Evolutionary conservation across 2,888 invertebrate genomes (phyloP), one percentile per base, ranked within the genome.

Genomic region (Stomorhina lunata): DNA sequence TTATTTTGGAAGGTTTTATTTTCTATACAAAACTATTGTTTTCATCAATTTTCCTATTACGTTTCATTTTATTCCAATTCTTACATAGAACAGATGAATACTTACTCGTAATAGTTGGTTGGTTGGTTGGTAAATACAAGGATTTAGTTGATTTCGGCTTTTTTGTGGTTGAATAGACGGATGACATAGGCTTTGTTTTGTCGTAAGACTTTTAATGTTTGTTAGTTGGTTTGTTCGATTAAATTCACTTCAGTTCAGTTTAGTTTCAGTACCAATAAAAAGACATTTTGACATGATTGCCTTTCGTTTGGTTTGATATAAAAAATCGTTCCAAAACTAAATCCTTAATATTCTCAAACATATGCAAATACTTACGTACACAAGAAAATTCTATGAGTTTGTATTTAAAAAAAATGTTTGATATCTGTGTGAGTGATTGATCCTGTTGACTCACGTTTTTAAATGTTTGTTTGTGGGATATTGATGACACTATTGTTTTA

Each of bases 401-500:
- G 12, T 6, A 17, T 65, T 55, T n/a, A 4, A n/a, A 12, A 37
- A 37, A 25, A 27, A n/a, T n/a, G n/a, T n/a, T 15, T 10, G 2
- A 32, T 40, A n/a, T 45, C n/a, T 29, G n/a, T 48, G 32, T 37
- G 12, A 17, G 9, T 50, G 10, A 50, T 45, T 55, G 7, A 61
- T 22, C 22, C 29, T 82, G 66, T 82, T 69, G 79, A 55, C 82
- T 76, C 79, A 79, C 82, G 82, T 82, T 76, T 79, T 79, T 79
- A 71, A 79, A 66, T 69, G 50, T 69, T 82, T 75, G 75, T 82
- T 78, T 75, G 79, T 79, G 59, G 59, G 27, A 34, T 76, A 63
- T 79, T 61, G 75, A 79, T 76, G 82, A 82, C 79, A 79, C 79
- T 59, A 66, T 79, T 71, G 71, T 79, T 82, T 79, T 71, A 66